These are phyloP conservation scores for Pipra filicauda DNA, from an alignment of 2,113 vertebrate species.

Conservation along the genomic window DNA sequence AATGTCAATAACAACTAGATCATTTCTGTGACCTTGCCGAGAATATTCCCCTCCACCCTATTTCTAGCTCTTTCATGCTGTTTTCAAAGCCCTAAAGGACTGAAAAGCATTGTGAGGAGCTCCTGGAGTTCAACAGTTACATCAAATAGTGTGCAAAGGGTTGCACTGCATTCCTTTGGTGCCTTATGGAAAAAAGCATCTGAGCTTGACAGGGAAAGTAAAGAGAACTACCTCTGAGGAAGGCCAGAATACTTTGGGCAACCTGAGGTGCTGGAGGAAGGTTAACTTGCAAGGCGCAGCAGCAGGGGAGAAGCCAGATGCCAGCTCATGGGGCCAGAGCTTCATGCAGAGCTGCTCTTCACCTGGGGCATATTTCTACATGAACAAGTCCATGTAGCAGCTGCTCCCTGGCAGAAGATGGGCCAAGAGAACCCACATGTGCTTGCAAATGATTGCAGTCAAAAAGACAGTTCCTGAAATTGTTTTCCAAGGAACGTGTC, in stretches of 20 bases:
- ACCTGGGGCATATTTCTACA: neutral
- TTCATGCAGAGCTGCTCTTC: neutral
- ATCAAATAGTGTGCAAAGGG: neutral
- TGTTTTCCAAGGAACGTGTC: neutral
- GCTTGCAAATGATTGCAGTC: neutral
- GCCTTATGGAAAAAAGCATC: neutral
- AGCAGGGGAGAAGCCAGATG: neutral
- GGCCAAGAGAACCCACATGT: neutral
- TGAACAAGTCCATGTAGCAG: accelerated
- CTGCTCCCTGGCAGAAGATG: neutral
- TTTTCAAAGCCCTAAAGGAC: conserved; percentile 32
- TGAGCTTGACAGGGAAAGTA: neutral
- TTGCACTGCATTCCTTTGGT: neutral
- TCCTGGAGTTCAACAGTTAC: neutral
- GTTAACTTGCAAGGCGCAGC: neutral
- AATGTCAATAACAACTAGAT: conserved; percentile 50
- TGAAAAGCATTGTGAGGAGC: neutral
- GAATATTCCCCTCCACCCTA: neutral
- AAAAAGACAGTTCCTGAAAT: neutral
- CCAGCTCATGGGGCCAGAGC: neutral
- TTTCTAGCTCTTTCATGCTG: conserved; percentile 21
- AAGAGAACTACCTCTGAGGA: neutral
- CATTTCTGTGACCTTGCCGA: conserved; percentile 34
- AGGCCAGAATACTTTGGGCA: neutral
- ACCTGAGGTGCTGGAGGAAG: neutral